A percentile compares a stretch with the other conserved stretches of the same genome.
These are phyloP conservation scores for Pristionchus mayeri DNA, from an alignment of 2,888 invertebrate genomes.

Conservation along the genomic window DNA sequence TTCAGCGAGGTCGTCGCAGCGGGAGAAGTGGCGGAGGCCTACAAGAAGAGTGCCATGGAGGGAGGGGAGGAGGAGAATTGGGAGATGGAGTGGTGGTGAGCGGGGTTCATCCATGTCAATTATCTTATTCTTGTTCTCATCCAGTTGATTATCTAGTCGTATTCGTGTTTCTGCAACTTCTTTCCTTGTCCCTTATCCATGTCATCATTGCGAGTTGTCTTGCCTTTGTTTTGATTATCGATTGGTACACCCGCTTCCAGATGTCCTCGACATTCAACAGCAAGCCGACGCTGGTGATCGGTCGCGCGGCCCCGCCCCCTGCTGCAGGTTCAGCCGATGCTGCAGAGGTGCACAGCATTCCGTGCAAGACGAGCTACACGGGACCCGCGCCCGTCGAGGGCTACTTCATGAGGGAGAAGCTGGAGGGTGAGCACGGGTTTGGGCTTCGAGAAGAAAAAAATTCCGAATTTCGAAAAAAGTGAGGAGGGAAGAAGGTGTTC, in stretches of 20 bases:
- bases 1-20: constrained; percentile 18
- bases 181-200: background rate
- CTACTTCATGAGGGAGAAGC: constrained; percentile 12
- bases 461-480: too few relatives aligned
- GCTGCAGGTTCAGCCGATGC: background rate
- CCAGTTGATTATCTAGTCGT: background rate
- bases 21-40: constrained; percentile 21
- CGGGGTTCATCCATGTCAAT: background rate
- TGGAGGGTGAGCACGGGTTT: background rate
- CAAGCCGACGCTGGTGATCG: background rate
- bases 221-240: background rate
- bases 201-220: background rate
- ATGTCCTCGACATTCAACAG: background rate
- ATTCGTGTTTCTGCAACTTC: background rate
- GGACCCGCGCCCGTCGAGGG: constrained; percentile 61
- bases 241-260: background rate
- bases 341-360: constrained; percentile 62
- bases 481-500: background rate
- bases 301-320: background rate
- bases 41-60: constrained; percentile 12
- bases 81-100: constrained; percentile 13
- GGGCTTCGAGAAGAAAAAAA: too few relatives aligned
- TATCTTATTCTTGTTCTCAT: background rate
- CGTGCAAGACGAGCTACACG: constrained; percentile 64
- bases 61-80: constrained; percentile 16